These are phyloP conservation scores for Diabrotica undecimpunctata DNA, from an alignment of 1,140 invertebrate species.

Conservation along the genomic window DNA sequence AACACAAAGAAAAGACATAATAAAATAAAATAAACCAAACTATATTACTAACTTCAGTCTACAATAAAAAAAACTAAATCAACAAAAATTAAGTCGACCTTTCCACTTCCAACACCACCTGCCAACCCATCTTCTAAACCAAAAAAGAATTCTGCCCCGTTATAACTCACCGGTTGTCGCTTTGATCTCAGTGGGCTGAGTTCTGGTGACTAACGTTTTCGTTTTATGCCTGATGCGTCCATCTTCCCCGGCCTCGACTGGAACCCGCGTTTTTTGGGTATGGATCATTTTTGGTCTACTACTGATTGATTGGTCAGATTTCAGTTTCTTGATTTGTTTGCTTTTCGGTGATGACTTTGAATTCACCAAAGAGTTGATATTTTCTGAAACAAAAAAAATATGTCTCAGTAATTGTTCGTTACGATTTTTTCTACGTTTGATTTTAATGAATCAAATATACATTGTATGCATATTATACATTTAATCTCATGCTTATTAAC, in stretches of 20 bases:
- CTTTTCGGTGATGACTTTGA: constrained; percentile 31
- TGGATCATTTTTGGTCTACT: constrained; percentile 70
- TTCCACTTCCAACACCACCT: neutral
- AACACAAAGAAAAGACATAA: too few species aligned
- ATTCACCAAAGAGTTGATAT: constrained; percentile 53
- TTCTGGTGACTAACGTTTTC: constrained; percentile 56
- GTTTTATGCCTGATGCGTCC: constrained; percentile 56
- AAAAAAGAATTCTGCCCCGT: neutral
- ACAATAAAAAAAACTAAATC: neutral
- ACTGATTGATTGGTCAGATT: constrained; percentile 42
- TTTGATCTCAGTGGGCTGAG: constrained; percentile 51
- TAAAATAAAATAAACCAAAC: neutral
- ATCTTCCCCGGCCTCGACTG: constrained; percentile 52
- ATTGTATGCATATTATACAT: too few species aligned
- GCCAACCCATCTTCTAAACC: neutral
- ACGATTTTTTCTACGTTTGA: too few species aligned
- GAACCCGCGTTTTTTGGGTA: constrained; percentile 61
- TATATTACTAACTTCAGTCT: constrained; percentile 3
- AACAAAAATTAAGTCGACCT: neutral
- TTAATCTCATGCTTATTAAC: too few species aligned
- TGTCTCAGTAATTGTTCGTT: too few species aligned
- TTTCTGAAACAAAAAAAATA: constrained; percentile 39
- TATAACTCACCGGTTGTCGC: constrained; percentile 34
- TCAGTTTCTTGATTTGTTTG: constrained; percentile 45
- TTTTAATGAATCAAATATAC: too few species aligned